Evolutionary conservation across 1,140 invertebrate species (phyloP).

Genomic region (Schlechtendalia chinensis): DNA sequence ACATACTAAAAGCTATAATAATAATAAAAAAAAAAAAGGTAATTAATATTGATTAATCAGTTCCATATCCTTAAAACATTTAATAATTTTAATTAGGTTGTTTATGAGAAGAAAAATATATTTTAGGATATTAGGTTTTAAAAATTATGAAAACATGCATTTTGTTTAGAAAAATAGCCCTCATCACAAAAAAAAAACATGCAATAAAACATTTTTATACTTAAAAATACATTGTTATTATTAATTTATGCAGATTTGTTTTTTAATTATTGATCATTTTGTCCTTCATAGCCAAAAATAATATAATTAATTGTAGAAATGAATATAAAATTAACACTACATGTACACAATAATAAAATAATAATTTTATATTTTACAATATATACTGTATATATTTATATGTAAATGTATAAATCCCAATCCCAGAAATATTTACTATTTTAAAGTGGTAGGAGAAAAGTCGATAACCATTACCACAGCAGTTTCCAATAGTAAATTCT

Average conservation of each 20-base stretch:
- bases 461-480: no score
- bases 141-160: background rate
- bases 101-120: background rate
- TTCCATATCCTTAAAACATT: background rate
- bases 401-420: no score
- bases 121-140: background rate
- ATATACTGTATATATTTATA: background rate
- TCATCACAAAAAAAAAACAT: background rate
- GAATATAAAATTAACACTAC: background rate
- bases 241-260: background rate
- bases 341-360: background rate
- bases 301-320: background rate
- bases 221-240: background rate
- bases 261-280: background rate
- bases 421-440: no score
- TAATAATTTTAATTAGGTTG: background rate
- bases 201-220: background rate
- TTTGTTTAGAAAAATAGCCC: background rate
- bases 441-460: no score
- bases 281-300: background rate
- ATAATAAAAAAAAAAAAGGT: background rate
- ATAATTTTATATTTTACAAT: background rate
- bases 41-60: background rate
- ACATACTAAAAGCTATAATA: no score
- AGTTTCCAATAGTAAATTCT: no score